phyloP scores from a whole-genome alignment of 1,140 invertebrate species.

The Drosophila willistoni region DNA sequence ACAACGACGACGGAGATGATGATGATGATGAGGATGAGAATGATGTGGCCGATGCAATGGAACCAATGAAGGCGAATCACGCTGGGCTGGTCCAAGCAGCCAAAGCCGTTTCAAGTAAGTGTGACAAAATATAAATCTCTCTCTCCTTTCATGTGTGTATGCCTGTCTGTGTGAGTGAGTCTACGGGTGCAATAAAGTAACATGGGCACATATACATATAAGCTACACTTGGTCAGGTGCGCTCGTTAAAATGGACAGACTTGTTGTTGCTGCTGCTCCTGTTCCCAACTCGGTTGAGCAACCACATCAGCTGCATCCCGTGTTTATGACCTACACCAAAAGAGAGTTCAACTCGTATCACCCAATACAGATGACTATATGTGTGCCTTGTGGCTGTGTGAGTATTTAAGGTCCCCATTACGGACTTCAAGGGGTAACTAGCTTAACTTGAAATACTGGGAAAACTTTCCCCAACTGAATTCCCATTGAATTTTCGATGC shows the following conservation, averaged over 20 bases:
- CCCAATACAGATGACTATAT: not conserved
- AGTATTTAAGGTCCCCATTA: not conserved
- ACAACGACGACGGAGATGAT: conserved; percentile 27
- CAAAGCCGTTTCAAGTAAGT: conserved; percentile 62
- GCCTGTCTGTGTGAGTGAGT: conserved; percentile 15
- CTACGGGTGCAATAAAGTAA: conserved; percentile 48
- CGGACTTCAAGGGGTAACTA: conserved; percentile 36
- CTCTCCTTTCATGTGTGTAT: conserved; percentile 7
- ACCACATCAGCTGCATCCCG: conserved; percentile 56
- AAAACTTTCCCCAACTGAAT: conserved; percentile 20
- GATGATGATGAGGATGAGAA: conserved; percentile 30
- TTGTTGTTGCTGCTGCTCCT: conserved; percentile 25
- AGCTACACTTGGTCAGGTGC: conserved; percentile 72
- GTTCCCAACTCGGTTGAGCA: conserved; percentile 27
- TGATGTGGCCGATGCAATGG: conserved; percentile 58
- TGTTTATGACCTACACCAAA: conserved; percentile 77
- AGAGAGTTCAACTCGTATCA: conserved; percentile 56
- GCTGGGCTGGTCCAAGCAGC: conserved; percentile 37
- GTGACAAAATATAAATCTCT: conserved; percentile 71
- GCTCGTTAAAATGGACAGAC: conserved; percentile 67
- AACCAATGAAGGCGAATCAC: conserved; percentile 59
- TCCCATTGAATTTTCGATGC: not conserved
- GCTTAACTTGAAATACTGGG: not conserved
- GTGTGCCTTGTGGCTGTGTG: conserved; percentile 11
- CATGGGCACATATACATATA: conserved; percentile 59